phyloP scores from a whole-genome alignment of 2,888 invertebrate species.

The Pheosia gnoma region DNA sequence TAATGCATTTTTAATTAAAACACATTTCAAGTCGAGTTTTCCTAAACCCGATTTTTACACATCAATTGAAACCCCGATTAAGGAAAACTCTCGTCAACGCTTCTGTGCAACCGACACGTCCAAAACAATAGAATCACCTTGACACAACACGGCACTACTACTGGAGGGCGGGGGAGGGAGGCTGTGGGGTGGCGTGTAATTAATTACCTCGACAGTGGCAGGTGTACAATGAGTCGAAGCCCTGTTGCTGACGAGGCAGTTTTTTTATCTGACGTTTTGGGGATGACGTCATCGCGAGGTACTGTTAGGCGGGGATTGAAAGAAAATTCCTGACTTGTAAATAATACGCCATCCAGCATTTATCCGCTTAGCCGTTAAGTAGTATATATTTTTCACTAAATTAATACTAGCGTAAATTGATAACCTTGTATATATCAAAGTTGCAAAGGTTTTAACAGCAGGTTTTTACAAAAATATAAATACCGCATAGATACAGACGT shows the following conservation, averaged over 20 bases:
- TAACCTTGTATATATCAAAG: too few species aligned
- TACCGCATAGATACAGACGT: too few species aligned
- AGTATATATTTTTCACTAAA: too few species aligned
- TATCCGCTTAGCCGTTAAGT: too few species aligned
- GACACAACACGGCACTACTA: constrained; percentile 65
- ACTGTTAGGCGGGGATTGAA: background rate
- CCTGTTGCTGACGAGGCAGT: constrained; percentile 66
- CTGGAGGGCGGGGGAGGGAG: constrained; percentile 36
- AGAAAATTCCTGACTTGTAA: background rate
- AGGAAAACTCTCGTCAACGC: constrained; percentile 13
- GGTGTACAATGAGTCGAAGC: constrained; percentile 77
- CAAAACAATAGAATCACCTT: constrained; percentile 76
- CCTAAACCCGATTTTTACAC: background rate
- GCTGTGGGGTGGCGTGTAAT: constrained; percentile 56
- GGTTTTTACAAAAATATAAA: too few species aligned
- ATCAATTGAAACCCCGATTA: background rate
- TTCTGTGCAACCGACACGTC: constrained; percentile 35
- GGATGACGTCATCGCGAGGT: constrained; percentile 24
- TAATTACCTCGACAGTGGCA: constrained; percentile 77
- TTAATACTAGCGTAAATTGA: too few species aligned
- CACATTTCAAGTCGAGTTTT: too few species aligned
- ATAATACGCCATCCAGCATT: too few species aligned
- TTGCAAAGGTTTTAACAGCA: too few species aligned
- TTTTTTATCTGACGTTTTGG: constrained; percentile 51
- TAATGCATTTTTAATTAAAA: too few species aligned